A percentile compares a stretch with the other conserved stretches of the same genome.
Conservation (phyloP, 2,888 invertebrate species). For the Drosophila atroscutellata region DNA sequence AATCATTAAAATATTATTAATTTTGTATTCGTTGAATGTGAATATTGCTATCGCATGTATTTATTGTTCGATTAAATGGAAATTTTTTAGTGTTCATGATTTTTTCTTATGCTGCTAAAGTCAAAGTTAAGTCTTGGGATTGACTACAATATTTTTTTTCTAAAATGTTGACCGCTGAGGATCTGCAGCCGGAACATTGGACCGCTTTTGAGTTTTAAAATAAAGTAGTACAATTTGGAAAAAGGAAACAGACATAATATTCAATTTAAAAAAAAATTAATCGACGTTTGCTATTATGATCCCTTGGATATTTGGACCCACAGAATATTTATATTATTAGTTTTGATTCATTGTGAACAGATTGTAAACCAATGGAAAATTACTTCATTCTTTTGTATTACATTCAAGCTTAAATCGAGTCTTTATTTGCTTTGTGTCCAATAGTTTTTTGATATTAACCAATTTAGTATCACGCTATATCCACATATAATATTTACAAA, state of each 20-base stretch:
- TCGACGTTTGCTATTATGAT: too few relatives aligned
- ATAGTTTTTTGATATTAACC: constrained; percentile 7
- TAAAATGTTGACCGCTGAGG: constrained; percentile 25
- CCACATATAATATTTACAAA: constrained; percentile 22
- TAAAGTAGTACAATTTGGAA: neutral
- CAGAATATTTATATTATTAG: neutral
- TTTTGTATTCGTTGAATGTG: constrained; percentile 62
- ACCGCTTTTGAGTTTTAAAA: constrained; percentile 45
- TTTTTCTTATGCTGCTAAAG: neutral
- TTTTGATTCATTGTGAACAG: neutral
- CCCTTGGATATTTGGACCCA: too few relatives aligned
- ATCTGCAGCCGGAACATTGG: constrained; percentile 31
- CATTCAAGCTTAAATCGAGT: neutral
- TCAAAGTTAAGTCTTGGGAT: neutral
- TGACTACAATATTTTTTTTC: constrained; percentile 35
- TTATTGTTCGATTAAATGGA: constrained; percentile 78
- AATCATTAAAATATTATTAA: constrained; percentile 55
- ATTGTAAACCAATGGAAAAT: neutral
- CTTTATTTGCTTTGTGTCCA: constrained; percentile 29
- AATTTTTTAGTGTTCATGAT: constrained; percentile 70
- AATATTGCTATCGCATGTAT: constrained; percentile 74
- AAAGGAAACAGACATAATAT: neutral
- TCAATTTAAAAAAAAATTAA: neutral
- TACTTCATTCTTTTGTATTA: neutral
- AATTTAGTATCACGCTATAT: constrained; percentile 52